A percentile compares a stretch with the other conserved stretches of the same genome.
phyloP scores from a whole-genome alignment of 2,113 vertebrate genomes.

The Cavia aperea region DNA sequence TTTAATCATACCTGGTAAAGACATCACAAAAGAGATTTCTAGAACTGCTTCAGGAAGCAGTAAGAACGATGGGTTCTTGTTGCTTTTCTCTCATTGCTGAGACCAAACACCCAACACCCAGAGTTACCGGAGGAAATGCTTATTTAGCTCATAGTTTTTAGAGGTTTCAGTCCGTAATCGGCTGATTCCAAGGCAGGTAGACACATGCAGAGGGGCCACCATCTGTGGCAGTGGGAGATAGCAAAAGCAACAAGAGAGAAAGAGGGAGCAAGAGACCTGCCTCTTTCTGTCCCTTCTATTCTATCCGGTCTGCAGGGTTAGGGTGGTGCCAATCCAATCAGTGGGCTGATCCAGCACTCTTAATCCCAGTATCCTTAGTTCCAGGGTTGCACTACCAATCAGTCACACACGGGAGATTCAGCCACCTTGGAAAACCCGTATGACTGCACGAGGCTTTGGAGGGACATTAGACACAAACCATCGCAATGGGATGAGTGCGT shows the following conservation, averaged over 20 bases:
- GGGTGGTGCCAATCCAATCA: neutral
- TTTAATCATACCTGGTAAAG: neutral
- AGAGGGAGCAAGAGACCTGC: neutral
- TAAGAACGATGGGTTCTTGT: neutral
- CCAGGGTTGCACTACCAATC: no score
- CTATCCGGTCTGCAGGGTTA: neutral
- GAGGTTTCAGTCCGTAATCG: neutral
- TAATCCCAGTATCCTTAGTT: neutral
- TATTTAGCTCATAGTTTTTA: neutral
- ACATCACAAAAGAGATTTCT: neutral
- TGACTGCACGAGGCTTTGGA: neutral
- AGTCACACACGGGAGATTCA: neutral
- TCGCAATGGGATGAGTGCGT: neutral
- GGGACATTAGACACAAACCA: neutral
- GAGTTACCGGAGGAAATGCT: no score
- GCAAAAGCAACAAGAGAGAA: neutral
- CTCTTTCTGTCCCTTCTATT: neutral
- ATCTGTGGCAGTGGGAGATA: neutral
- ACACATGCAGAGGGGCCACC: neutral
- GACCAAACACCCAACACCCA: neutral
- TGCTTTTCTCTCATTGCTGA: neutral
- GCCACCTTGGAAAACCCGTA: neutral
- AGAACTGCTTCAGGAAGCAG: neutral
- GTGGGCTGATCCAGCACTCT: neutral
- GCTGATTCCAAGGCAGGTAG: neutral